A percentile compares a stretch with the other conserved stretches of the same genome.
phyloP scores from a whole-genome alignment of 1,140 invertebrate genomes.

The Micrasema minimum region DNA sequence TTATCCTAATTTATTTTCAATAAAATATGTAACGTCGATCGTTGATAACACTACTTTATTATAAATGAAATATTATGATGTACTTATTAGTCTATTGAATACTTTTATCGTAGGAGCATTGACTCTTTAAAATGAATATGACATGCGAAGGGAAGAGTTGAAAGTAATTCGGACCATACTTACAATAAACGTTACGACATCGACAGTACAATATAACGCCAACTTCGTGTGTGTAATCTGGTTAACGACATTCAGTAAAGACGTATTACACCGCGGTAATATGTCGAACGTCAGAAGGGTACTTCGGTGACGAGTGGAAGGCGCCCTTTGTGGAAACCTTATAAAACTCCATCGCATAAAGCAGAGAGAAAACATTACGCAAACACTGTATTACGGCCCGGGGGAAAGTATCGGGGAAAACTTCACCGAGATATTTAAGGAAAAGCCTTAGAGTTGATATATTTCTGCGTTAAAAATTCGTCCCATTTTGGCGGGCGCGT shows the following conservation, averaged over 20 bases:
- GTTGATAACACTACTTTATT: too few species aligned
- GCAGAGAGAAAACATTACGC: conserved; percentile 38
- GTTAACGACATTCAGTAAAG: conserved; percentile 30
- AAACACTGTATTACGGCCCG: conserved; percentile 39
- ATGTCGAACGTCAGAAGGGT: conserved; percentile 40
- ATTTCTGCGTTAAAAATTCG: conserved; percentile 12
- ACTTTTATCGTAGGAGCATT: too few species aligned
- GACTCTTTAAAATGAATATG: too few species aligned
- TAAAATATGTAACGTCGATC: too few species aligned
- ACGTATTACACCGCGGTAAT: conserved; percentile 38
- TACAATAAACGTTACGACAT: conserved; percentile 21
- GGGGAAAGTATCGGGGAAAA: conserved; percentile 38
- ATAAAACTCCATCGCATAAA: conserved; percentile 48
- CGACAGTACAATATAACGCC: background rate
- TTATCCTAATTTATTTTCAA: too few species aligned
- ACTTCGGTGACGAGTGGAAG: conserved; percentile 37
- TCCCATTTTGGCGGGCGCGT: conserved; percentile 2
- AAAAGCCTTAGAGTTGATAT: conserved; percentile 39
- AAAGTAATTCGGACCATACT: conserved; percentile 25
- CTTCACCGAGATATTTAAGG: conserved; percentile 37
- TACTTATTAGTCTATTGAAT: too few species aligned
- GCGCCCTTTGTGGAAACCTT: conserved; percentile 36
- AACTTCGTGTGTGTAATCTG: conserved; percentile 27
- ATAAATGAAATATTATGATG: too few species aligned
- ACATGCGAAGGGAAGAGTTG: too few species aligned